Conservation (phyloP, 2,797 vertebrate species). For the Peromyscus nudipes region DNA sequence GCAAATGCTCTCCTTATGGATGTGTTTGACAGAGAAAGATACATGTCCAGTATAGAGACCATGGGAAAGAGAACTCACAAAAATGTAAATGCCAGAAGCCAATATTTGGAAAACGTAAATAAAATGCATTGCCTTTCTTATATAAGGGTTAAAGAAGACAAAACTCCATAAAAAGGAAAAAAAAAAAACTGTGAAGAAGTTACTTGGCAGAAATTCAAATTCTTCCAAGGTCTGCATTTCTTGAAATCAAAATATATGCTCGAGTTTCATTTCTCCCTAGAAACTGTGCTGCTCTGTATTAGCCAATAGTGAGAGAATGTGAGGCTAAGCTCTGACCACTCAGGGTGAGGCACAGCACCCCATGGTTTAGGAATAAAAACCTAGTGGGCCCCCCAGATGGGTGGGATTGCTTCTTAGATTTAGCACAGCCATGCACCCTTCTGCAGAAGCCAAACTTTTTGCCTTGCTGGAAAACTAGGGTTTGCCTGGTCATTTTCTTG, state of each 20-base stretch:
- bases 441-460: not conserved
- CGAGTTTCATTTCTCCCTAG: not conserved
- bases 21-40: not conserved
- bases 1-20: not conserved
- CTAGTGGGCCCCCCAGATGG: not conserved
- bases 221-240: not conserved
- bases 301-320: not conserved
- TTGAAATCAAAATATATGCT: not conserved
- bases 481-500: not conserved
- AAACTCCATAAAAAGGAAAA: not conserved
- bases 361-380: not conserved
- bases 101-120: not conserved
- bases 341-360: not conserved
- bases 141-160: not conserved
- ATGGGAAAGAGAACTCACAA: not conserved
- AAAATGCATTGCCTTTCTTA: not conserved
- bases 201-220: not conserved
- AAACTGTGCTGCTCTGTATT: not conserved
- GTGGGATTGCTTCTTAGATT: not conserved
- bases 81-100: not conserved
- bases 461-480: not conserved
- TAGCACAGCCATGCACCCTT: not conserved
- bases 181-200: not conserved
- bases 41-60: not conserved
- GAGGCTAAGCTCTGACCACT: not conserved